A percentile compares a stretch with the other conserved stretches of the same genome.
These are phyloP conservation scores for Deilephila porcellus DNA, from an alignment of 2,888 invertebrate species.

Conservation along the genomic window DNA sequence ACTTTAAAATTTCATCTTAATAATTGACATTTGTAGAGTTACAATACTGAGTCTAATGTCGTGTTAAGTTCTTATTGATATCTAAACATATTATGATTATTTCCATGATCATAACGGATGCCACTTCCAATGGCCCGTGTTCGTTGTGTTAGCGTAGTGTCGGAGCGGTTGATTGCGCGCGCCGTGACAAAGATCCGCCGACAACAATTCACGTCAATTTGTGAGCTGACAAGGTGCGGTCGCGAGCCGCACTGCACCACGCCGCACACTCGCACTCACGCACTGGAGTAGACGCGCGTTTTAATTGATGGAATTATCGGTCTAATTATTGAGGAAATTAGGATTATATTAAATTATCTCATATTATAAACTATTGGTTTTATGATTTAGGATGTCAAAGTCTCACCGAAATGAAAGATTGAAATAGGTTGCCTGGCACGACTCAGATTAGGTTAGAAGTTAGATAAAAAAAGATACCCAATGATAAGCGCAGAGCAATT, in stretches of 20 bases:
- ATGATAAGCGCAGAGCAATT: too few relatives aligned
- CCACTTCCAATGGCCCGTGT: constrained; percentile 28
- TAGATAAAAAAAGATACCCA: too few relatives aligned
- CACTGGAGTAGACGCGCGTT: background rate
- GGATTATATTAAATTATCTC: background rate
- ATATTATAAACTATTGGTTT: too few relatives aligned
- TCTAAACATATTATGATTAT: background rate
- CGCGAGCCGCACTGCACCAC: constrained; percentile 55
- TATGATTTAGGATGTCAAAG: too few relatives aligned
- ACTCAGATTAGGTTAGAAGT: too few relatives aligned
- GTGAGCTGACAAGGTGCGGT: constrained; percentile 77
- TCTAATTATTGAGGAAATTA: background rate
- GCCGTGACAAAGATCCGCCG: constrained; percentile 73
- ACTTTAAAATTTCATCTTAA: too few relatives aligned
- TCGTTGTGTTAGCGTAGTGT: constrained; percentile 34
- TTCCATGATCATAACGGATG: background rate
- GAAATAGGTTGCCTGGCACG: too few relatives aligned
- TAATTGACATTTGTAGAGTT: too few relatives aligned
- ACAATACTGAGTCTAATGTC: too few relatives aligned
- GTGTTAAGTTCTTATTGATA: too few relatives aligned
- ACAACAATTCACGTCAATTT: constrained; percentile 81
- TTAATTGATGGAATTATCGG: background rate
- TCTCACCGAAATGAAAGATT: too few relatives aligned
- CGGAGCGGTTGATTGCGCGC: constrained; percentile 48
- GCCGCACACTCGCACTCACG: constrained; percentile 1